Conservation (phyloP, 2,113 vertebrate species). For the Tetrax tetrax region DNA sequence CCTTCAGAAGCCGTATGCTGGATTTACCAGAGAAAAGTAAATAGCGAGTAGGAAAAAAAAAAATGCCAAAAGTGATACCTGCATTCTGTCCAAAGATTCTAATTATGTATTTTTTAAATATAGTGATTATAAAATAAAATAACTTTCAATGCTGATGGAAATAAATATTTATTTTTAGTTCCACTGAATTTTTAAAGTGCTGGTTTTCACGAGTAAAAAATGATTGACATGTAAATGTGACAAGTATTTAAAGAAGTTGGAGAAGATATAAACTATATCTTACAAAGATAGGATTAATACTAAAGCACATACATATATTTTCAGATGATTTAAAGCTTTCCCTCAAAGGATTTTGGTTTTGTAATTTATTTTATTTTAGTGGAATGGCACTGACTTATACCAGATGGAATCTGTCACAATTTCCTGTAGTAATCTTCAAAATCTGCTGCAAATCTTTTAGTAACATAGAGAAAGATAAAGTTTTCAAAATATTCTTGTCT, state of each 20-base stretch:
- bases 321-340: neutral
- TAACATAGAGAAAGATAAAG: neutral
- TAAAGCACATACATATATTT: neutral
- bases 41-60: neutral
- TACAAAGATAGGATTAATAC: neutral
- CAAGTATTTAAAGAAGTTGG: neutral
- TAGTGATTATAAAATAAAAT: neutral
- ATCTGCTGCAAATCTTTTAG: neutral
- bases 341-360: neutral
- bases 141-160: neutral
- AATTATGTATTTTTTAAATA: neutral
- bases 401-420: neutral
- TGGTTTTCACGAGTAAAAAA: neutral
- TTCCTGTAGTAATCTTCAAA: neutral
- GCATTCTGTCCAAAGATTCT: neutral
- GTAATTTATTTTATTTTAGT: neutral
- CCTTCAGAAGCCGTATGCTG: neutral
- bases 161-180: neutral
- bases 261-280: neutral
- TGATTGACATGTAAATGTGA: neutral
- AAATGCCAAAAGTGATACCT: neutral
- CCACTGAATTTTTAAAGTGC: neutral
- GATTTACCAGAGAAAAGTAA: neutral
- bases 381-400: neutral
- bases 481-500: neutral